Evolutionary conservation across 2,888 invertebrate genomes (phyloP), one percentile per base, ranked within the genome.

Genomic region (Leptinotarsa juncta): DNA sequence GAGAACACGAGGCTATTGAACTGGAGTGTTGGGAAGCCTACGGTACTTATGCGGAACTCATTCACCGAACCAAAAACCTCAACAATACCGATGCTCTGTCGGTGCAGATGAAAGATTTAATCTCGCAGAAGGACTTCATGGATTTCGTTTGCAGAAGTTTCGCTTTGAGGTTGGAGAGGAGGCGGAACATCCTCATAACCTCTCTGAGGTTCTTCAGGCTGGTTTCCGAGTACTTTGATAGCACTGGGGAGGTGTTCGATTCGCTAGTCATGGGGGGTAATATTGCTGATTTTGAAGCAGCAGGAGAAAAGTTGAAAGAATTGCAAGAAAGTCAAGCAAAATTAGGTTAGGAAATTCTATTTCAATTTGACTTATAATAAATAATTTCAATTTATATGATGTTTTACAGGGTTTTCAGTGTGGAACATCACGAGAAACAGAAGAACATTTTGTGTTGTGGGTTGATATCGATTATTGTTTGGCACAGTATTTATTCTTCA

Each of bases 81-180:
- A 88, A 91, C 1, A 88, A 89, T 53, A 87, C 88, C 66, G 89
- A 88, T 67, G 86, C 84, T 70, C 69, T 84, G 60, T 84, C 83
- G 12, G 76, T 83, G 49, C 88, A 88, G 62, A 90, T 90, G 62
- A 90, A 90, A 83, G 94, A 94, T 86, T 87, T 95, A 67, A 88
- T 91, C 76, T 92, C 94, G 1, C 94, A 94, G 83, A 90, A 93
- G 77, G 94, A 95, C 84, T 95, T 95, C 85, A 95, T 95, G 94
- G 94, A 95, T 87, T 94, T 94, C 76, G 93, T 95, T 0, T 94
- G 94, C 82, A 91, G 94, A 73, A 94, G 93, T 83, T 95, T 95
- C 84, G 94, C 94, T 0, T 91, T 91, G 49, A 89, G 95, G 16
- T 88, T 83, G 70, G 94, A 95, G 84, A 90, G 93, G 57, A 88